phyloP scores from a whole-genome alignment of 2,113 vertebrate species.

The Psilopogon haemacephalus region DNA sequence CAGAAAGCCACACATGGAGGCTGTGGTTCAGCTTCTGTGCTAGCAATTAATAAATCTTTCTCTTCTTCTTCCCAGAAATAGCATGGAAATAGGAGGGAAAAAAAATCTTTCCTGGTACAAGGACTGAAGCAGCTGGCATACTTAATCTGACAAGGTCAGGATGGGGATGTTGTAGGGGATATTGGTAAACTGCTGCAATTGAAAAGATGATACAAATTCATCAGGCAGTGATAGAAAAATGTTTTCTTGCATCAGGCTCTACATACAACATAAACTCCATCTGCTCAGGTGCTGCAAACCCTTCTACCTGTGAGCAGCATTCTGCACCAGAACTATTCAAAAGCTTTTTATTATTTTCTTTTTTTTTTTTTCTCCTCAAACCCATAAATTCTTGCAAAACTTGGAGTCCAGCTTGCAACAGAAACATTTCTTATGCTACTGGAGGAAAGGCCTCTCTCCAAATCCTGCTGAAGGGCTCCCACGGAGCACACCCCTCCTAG shows the following conservation, averaged over 20 bases:
- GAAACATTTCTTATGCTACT: neutral
- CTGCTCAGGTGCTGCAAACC: neutral
- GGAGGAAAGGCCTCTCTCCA: neutral
- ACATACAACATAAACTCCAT: accelerated
- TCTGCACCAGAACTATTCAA: neutral
- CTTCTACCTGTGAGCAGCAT: neutral
- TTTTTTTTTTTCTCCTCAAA: neutral
- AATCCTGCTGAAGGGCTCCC: neutral
- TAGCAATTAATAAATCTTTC: neutral
- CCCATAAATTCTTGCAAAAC: neutral
- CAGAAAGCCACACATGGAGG: accelerated
- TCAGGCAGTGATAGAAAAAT: neutral
- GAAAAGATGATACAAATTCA: neutral
- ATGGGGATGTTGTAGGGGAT: neutral
- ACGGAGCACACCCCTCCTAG: neutral
- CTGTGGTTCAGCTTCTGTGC: neutral
- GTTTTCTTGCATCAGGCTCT: neutral
- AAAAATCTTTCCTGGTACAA: neutral
- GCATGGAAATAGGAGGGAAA: neutral
- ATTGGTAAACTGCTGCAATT: neutral
- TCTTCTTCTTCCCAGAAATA: neutral
- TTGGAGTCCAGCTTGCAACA: neutral
- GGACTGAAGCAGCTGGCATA: neutral
- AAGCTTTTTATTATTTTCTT: too few species aligned
- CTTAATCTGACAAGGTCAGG: neutral